phyloP scores from a whole-genome alignment of 30 jellyfish, hydroid and myxozoan genomes.

The Chironex yamaguchii region DNA sequence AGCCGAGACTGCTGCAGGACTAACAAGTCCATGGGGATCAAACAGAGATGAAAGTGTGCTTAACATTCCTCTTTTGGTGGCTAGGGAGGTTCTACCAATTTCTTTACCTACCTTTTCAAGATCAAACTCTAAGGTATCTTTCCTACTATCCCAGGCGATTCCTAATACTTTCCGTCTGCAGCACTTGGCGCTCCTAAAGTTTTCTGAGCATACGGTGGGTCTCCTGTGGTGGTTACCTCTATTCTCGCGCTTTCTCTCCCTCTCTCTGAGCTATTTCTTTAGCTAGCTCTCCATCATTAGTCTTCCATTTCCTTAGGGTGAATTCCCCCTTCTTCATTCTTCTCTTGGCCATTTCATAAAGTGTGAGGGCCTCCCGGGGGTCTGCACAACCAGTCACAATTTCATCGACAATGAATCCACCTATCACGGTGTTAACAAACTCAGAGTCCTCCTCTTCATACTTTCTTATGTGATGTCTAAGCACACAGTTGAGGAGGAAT shows the following conservation, averaged over 20 bases:
- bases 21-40: conserved; percentile 5
- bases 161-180: conserved; percentile 1
- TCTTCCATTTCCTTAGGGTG: not conserved
- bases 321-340: not conserved
- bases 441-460: too few relatives aligned
- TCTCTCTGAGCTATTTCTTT: not conserved
- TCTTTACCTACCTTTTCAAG: not conserved
- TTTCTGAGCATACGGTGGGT: not conserved
- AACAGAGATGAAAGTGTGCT: not conserved
- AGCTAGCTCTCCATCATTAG: not conserved
- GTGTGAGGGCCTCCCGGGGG: not conserved
- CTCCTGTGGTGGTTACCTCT: not conserved
- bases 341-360: not conserved
- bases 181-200: not conserved
- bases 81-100: not conserved
- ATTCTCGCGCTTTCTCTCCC: not conserved
- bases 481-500: too few relatives aligned
- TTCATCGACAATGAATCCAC: conserved; percentile 3
- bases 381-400: not conserved
- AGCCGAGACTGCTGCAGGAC: not conserved
- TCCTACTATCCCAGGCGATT: not conserved
- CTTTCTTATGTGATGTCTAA: too few relatives aligned
- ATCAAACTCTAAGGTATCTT: not conserved
- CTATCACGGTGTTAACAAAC: too few relatives aligned
- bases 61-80: not conserved